Conservation (phyloP, 2,888 invertebrate genomes). For the Agonopterix heracliana region DNA sequence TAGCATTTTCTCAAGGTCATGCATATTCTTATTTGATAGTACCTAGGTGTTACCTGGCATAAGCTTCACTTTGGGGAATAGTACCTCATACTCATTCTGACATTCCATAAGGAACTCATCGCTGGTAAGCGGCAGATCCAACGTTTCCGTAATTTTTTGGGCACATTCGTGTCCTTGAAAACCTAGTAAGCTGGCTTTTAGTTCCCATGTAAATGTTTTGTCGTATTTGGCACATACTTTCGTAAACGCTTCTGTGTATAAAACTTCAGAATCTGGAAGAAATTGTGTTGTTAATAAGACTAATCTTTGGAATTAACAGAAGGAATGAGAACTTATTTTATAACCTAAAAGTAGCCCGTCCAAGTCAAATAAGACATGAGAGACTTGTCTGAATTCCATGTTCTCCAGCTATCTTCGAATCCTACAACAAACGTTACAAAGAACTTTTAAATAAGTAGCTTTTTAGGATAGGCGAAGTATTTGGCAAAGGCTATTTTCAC, state of each 20-base stretch:
- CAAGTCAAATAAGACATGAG: conserved; percentile 78
- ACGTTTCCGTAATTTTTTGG: conserved; percentile 71
- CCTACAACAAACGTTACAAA: too few species aligned
- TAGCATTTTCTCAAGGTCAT: too few species aligned
- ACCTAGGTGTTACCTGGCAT: conserved; percentile 82
- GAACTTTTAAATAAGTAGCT: too few species aligned
- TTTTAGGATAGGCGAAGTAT: too few species aligned
- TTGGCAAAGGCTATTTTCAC: too few species aligned
- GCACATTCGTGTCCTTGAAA: conserved; percentile 79
- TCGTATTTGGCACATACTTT: conserved; percentile 80
- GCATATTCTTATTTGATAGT: too few species aligned
- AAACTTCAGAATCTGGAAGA: conserved; percentile 84
- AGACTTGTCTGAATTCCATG: conserved; percentile 62
- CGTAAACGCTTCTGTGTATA: conserved; percentile 84
- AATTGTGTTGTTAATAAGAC: not conserved
- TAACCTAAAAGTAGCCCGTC: conserved; percentile 76
- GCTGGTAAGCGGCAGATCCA: conserved; percentile 79
- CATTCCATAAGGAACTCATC: conserved; percentile 79
- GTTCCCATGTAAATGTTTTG: conserved; percentile 85
- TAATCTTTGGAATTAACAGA: not conserved
- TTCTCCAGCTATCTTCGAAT: too few species aligned
- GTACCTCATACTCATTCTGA: conserved; percentile 63
- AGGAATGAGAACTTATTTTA: not conserved
- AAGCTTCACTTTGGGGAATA: conserved; percentile 78
- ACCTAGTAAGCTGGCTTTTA: conserved; percentile 84